Evolutionary conservation across 1,140 invertebrate genomes (phyloP).

Genomic region (Lepidurus arcticus): DNA sequence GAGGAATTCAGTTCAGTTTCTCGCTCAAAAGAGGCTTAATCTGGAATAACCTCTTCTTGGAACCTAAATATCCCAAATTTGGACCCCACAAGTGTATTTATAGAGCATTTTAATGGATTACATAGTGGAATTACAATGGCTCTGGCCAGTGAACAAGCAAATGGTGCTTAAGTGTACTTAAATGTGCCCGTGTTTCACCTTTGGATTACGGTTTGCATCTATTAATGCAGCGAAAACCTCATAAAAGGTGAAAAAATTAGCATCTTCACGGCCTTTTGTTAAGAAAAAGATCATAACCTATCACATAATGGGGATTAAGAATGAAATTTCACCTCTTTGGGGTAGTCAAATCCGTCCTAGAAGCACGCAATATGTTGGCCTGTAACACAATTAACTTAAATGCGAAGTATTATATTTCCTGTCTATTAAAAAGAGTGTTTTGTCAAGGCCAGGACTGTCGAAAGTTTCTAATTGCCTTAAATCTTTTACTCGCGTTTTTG

Average conservation of each 20-base stretch:
- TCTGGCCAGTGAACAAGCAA: not conserved
- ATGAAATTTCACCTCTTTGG: too few species aligned
- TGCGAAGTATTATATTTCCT: not conserved
- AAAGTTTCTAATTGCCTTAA: too few species aligned
- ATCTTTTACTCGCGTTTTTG: too few species aligned
- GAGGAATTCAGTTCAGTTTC: slow-evolving; percentile 14
- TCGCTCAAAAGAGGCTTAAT: not conserved
- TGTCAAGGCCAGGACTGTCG: too few species aligned
- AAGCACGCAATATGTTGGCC: too few species aligned
- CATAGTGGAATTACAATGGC: not conserved
- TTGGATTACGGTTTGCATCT: not conserved
- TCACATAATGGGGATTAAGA: too few species aligned
- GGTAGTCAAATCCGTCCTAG: too few species aligned
- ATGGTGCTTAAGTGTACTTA: not conserved
- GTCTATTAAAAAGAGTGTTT: not conserved
- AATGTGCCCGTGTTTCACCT: not conserved
- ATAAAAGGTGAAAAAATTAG: not conserved
- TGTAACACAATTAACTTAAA: too few species aligned
- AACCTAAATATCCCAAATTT: not conserved
- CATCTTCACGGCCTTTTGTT: too few species aligned
- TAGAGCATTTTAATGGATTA: not conserved
- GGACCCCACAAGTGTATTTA: not conserved
- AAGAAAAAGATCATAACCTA: too few species aligned
- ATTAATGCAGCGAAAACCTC: not conserved
- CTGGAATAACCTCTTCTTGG: not conserved